Evolutionary conservation across 1,140 invertebrate genomes (phyloP).

Genomic region (Proctacanthus coquilletti): DNA sequence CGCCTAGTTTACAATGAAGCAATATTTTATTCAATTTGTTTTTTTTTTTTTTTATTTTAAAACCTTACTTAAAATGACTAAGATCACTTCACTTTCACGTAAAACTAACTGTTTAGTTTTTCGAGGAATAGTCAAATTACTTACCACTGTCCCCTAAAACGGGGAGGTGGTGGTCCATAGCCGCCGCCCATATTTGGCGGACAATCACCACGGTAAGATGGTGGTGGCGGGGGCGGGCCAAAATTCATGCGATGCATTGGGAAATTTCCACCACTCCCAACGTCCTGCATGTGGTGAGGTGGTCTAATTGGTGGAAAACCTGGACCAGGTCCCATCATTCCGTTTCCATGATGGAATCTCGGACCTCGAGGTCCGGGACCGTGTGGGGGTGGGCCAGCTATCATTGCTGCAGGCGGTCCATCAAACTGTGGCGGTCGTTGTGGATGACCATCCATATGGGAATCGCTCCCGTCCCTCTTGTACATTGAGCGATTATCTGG

Average conservation of each 20-base stretch:
- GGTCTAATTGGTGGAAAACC: no score
- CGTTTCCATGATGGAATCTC: not conserved
- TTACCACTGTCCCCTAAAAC: not conserved
- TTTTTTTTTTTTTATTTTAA: no score
- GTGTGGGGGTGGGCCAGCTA: not conserved
- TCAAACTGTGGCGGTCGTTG: not conserved
- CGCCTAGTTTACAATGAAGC: no score
- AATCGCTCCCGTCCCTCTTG: not conserved
- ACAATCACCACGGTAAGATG: not conserved
- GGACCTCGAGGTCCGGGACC: not conserved
- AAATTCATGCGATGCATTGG: conserved; percentile 5
- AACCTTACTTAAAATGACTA: no score
- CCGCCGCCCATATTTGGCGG: not conserved
- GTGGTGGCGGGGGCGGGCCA: conserved; percentile 5
- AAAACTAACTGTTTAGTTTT: no score
- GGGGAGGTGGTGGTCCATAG: not conserved
- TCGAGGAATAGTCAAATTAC: no score
- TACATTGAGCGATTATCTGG: not conserved
- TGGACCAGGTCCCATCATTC: not conserved
- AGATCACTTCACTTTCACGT: no score
- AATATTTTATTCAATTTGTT: no score
- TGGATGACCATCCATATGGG: not conserved
- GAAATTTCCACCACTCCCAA: not conserved
- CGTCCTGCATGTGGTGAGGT: not conserved
- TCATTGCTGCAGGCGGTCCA: not conserved